Conservation (phyloP, 2,113 vertebrate genomes). For the Galbula dea region DNA sequence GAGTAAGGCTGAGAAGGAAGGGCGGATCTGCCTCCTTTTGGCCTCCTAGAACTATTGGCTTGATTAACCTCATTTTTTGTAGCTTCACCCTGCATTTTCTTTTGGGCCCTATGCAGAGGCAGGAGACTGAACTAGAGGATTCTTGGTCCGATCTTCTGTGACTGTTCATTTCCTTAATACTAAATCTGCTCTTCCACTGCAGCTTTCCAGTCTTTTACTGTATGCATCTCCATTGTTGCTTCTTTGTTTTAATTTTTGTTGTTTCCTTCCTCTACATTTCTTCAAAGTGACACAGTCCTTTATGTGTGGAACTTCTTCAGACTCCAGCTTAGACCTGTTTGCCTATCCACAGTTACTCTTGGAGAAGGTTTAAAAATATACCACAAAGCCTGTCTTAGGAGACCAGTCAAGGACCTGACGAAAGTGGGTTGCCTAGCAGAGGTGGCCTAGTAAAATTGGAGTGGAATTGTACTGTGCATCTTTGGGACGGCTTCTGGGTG, state of each 20-base stretch:
- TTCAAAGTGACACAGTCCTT: slow-evolving; percentile 5
- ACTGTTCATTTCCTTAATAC: not conserved
- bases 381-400: slow-evolving; percentile 44
- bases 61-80: not conserved
- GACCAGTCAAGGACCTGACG: slow-evolving; percentile 22
- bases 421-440: slow-evolving; percentile 30
- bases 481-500: not conserved
- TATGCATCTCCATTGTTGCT: not conserved
- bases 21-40: not conserved
- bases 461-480: slow-evolving; percentile 9
- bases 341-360: not conserved
- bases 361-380: slow-evolving; percentile 41
- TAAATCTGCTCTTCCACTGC: not conserved
- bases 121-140: not conserved
- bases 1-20: not conserved
- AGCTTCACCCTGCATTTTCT: not conserved
- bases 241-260: slow-evolving; percentile 24
- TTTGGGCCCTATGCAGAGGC: not conserved
- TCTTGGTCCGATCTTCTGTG: not conserved
- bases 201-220: not conserved
- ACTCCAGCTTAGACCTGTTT: slow-evolving; percentile 18
- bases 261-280: not conserved
- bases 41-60: not conserved
- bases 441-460: slow-evolving; percentile 40
- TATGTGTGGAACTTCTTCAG: slow-evolving; percentile 6